These are phyloP conservation scores for Tipula confusa DNA, from an alignment of 2,888 invertebrate genomes.

Conservation along the genomic window DNA sequence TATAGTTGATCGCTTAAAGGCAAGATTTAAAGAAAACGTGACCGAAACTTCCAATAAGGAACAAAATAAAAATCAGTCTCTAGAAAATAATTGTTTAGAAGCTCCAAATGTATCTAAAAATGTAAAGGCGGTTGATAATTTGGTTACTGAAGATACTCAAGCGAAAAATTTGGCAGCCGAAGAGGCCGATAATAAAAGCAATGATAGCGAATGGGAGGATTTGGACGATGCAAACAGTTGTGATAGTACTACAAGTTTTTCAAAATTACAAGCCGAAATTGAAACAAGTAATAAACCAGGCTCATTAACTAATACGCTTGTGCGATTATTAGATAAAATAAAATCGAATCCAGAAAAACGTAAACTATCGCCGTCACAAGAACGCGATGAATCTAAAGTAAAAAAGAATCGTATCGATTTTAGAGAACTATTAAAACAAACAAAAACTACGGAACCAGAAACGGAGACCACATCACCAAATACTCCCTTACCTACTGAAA, in stretches of 20 bases:
- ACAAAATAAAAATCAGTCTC: slow-evolving; percentile 36
- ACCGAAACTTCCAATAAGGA: slow-evolving; percentile 27
- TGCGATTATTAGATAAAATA: background rate
- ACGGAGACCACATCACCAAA: background rate
- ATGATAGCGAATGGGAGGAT: slow-evolving; percentile 30
- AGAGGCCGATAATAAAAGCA: background rate
- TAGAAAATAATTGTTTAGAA: background rate
- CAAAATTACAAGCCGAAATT: slow-evolving; percentile 8
- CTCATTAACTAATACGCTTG: background rate
- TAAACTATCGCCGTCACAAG: background rate
- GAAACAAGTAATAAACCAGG: background rate
- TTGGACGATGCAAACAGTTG: background rate
- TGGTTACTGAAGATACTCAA: background rate
- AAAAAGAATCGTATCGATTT: background rate
- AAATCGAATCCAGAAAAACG: background rate
- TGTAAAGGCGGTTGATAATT: background rate
- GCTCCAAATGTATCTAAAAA: background rate
- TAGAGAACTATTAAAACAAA: background rate
- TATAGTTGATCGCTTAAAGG: slow-evolving; percentile 36
- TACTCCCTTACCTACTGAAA: too few relatives aligned
- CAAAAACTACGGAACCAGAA: background rate
- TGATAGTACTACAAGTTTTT: background rate
- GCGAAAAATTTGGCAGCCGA: background rate
- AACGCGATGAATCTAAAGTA: background rate
- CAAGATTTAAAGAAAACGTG: slow-evolving; percentile 38